Evolutionary conservation across 1,140 invertebrate species (phyloP).

Genomic region (Atta cephalotes): DNA sequence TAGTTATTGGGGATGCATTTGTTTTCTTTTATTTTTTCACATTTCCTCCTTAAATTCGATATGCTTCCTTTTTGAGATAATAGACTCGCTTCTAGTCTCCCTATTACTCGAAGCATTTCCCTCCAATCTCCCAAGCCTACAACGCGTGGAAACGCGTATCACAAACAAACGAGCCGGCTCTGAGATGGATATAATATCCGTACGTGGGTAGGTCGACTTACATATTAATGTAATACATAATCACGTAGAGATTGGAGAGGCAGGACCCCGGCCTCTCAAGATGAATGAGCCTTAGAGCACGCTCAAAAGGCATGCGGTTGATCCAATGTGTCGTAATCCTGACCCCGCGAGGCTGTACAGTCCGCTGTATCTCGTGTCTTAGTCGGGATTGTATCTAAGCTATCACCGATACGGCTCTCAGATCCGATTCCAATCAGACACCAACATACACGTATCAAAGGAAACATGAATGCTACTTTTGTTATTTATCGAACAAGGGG

Average conservation of each 20-base stretch:
- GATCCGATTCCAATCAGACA: constrained; percentile 38
- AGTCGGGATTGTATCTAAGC: constrained; percentile 51
- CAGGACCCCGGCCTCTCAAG: constrained; percentile 64
- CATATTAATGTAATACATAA: constrained; percentile 78
- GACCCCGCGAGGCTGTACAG: constrained; percentile 72
- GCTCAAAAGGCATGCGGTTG: constrained; percentile 75
- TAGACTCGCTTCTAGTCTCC: constrained; percentile 52
- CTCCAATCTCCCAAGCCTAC: constrained; percentile 54
- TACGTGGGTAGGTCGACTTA: constrained; percentile 74
- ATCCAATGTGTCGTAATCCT: constrained; percentile 80
- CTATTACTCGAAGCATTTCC: constrained; percentile 59
- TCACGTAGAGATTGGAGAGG: constrained; percentile 76
- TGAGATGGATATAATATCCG: constrained; percentile 69
- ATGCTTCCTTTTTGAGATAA: constrained; percentile 53
- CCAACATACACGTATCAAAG: constrained; percentile 34
- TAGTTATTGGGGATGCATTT: constrained; percentile 3
- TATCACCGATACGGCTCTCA: constrained; percentile 42
- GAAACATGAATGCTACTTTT: constrained; percentile 45
- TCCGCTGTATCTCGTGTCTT: constrained; percentile 57
- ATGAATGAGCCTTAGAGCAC: constrained; percentile 71
- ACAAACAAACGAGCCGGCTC: constrained; percentile 38
- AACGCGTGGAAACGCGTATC: constrained; percentile 52
- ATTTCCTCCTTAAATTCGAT: constrained; percentile 36
- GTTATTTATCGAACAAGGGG: constrained; percentile 32
- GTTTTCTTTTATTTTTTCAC: not conserved